These are phyloP conservation scores for Drosophila merina DNA, from an alignment of 2,888 invertebrate species.

Conservation along the genomic window DNA sequence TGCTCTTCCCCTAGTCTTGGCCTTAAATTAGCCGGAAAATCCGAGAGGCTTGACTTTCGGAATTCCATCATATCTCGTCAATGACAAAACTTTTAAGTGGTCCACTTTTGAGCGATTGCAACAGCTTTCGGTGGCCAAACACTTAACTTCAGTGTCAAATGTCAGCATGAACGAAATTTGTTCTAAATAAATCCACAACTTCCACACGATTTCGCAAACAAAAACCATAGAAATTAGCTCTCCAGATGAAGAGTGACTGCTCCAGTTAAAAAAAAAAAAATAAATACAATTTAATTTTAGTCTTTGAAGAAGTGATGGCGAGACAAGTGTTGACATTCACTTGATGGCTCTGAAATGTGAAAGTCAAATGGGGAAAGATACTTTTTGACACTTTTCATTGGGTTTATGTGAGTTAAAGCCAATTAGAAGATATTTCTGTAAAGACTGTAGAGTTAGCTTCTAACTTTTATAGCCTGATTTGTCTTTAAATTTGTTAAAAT, in stretches of 20 bases:
- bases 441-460: no score
- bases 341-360: slow-evolving; percentile 62
- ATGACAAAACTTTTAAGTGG: slow-evolving; percentile 75
- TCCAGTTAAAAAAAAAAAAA: background rate
- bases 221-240: slow-evolving; percentile 57
- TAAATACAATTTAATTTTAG: slow-evolving; percentile 49
- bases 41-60: slow-evolving; percentile 2
- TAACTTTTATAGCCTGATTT: background rate
- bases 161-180: slow-evolving; percentile 47
- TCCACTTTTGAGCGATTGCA: slow-evolving; percentile 70
- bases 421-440: background rate
- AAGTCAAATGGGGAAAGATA: slow-evolving; percentile 46
- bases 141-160: slow-evolving; percentile 64
- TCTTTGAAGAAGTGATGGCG: slow-evolving; percentile 5
- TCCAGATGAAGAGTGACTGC: slow-evolving; percentile 70
- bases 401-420: background rate
- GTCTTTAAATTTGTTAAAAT: slow-evolving; percentile 6
- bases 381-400: slow-evolving; percentile 26
- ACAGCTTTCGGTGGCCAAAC: slow-evolving; percentile 42
- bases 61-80: slow-evolving; percentile 34
- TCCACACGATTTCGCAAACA: slow-evolving; percentile 26
- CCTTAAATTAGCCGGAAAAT: slow-evolving; percentile 31
- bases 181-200: slow-evolving; percentile 19
- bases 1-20: background rate
- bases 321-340: slow-evolving; percentile 59